A percentile compares a stretch with the other conserved stretches of the same genome.
Conservation (phyloP, 2,797 vertebrate genomes). For the Miichthys miiuy region DNA sequence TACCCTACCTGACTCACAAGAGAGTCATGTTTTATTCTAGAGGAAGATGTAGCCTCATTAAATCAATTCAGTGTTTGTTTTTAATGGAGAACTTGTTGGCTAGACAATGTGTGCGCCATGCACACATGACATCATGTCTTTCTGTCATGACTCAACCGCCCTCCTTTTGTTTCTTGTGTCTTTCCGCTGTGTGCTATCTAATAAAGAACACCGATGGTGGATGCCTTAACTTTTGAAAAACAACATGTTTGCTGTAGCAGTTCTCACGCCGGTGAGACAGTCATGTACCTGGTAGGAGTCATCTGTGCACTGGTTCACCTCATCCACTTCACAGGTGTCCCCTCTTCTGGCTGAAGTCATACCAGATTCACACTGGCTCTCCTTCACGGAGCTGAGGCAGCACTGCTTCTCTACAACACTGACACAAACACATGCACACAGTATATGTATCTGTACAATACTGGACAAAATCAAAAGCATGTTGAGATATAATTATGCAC, state of each 20-base stretch:
- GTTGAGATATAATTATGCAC: not conserved
- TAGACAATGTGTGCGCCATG: slow-evolving; percentile 13
- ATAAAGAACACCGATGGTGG: not conserved
- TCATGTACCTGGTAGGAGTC: slow-evolving; percentile 85
- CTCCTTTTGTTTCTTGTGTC: slow-evolving; percentile 1
- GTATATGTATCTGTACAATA: not conserved
- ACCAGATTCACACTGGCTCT: slow-evolving; percentile 90
- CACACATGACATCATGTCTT: slow-evolving; percentile 19
- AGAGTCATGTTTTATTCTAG: not conserved
- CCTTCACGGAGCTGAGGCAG: slow-evolving; percentile 87
- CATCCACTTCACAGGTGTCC: slow-evolving; percentile 81
- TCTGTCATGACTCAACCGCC: not conserved
- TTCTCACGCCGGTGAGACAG: not conserved
- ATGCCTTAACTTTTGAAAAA: not conserved
- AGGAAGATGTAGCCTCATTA: not conserved
- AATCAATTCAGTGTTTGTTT: slow-evolving; percentile 23
- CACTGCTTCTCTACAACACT: slow-evolving; percentile 92
- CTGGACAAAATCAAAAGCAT: not conserved
- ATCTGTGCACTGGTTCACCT: slow-evolving; percentile 79
- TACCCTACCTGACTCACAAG: slow-evolving; percentile 9
- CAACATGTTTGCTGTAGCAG: not conserved
- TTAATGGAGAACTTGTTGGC: not conserved
- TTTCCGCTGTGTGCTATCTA: not conserved
- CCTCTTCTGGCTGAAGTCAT: slow-evolving; percentile 89
- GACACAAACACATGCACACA: slow-evolving; percentile 36